phyloP scores from a whole-genome alignment of 2,888 invertebrate species.

The Incurvaria masculella region DNA sequence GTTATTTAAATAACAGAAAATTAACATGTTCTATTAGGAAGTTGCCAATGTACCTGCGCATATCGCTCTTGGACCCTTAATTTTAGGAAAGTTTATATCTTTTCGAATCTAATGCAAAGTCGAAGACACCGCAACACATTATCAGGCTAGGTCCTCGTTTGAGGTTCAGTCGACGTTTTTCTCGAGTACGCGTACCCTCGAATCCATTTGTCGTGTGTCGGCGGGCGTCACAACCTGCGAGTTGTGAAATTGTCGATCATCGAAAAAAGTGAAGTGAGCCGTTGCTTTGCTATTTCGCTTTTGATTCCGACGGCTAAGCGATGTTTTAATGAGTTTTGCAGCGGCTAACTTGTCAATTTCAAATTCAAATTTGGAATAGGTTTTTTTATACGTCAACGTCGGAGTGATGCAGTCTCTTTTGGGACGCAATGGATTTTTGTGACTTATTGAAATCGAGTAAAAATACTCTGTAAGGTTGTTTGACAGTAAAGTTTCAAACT shows the following conservation, averaged over 20 bases:
- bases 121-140: too few species aligned
- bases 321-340: not conserved
- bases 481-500: too few species aligned
- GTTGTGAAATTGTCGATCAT: not conserved
- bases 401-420: not conserved
- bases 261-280: not conserved
- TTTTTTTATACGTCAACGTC: not conserved
- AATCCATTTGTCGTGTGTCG: not conserved
- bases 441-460: too few species aligned
- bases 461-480: too few species aligned
- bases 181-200: not conserved
- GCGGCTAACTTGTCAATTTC: not conserved
- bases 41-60: too few species aligned
- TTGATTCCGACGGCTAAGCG: not conserved
- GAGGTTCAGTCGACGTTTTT: not conserved
- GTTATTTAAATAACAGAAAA: too few species aligned
- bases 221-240: not conserved
- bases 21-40: too few species aligned
- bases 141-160: not conserved
- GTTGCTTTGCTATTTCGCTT: not conserved
- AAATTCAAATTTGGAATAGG: not conserved
- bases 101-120: too few species aligned
- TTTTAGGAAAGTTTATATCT: too few species aligned
- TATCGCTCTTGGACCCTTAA: too few species aligned
- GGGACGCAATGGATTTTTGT: not conserved